Evolutionary conservation across 2,888 invertebrate species (phyloP).

Genomic region (Laspeyria flexula): DNA sequence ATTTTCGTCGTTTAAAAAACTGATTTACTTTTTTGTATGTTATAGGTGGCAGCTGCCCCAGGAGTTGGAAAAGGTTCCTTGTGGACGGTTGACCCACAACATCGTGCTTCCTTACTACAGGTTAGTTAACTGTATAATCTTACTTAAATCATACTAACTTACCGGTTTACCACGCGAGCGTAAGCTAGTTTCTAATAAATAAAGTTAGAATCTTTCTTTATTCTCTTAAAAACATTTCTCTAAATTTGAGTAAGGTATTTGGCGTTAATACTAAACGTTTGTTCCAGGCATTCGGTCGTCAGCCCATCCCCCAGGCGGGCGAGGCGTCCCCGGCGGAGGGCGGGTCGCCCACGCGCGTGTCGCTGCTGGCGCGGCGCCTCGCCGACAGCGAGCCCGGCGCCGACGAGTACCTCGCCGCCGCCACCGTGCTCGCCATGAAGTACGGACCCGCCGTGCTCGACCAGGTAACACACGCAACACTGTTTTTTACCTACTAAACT

Average conservation of each 20-base stretch:
- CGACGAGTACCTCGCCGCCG: conserved; percentile 93
- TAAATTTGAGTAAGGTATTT: no score
- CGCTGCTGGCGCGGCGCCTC: conserved; percentile 91
- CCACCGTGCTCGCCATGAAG: conserved; percentile 95
- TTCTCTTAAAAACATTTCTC: no score
- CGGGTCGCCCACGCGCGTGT: conserved; percentile 92
- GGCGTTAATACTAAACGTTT: neutral
- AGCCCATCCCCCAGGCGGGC: conserved; percentile 89
- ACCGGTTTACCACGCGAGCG: no score
- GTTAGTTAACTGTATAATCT: conserved; percentile 41
- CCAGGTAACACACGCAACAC: no score
- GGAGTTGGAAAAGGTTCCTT: conserved; percentile 97
- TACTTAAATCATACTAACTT: no score
- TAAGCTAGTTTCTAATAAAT: no score
- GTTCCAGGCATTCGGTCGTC: conserved; percentile 93
- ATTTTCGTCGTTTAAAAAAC: neutral
- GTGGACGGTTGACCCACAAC: conserved; percentile 98
- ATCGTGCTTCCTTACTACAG: conserved; percentile 91
- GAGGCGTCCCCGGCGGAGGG: conserved; percentile 68
- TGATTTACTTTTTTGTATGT: neutral
- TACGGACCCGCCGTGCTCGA: conserved; percentile 90
- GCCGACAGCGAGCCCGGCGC: conserved; percentile 81
- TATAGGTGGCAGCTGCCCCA: conserved; percentile 77
- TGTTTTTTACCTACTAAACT: no score
- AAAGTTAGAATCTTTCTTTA: no score